phyloP scores from a whole-genome alignment of 2,888 invertebrate genomes.

The Prostheceraeus crozeri region DNA sequence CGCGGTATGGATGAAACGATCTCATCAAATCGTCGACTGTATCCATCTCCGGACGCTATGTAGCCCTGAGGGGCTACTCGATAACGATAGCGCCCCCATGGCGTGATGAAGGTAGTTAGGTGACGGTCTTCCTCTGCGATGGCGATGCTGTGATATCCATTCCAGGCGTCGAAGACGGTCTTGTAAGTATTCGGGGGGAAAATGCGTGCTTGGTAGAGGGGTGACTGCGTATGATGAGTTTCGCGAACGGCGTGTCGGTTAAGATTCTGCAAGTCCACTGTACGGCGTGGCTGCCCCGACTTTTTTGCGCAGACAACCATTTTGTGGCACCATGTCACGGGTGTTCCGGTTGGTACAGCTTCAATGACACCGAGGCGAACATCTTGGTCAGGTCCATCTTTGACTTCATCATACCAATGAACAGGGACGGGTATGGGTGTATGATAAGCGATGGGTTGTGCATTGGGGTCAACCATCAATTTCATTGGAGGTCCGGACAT shows the following conservation, averaged over 20 bases:
- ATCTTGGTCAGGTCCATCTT: conserved; percentile 44
- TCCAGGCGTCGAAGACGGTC: conserved; percentile 22
- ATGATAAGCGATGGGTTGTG: conserved; percentile 43
- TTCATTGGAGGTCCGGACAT: conserved; percentile 43
- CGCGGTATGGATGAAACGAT: conserved; percentile 8
- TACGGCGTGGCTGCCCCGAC: conserved; percentile 38
- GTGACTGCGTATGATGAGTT: conserved; percentile 34
- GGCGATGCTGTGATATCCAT: conserved; percentile 28
- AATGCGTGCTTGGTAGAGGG: conserved; percentile 26
- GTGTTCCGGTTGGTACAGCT: conserved; percentile 42
- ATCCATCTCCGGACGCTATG: conserved; percentile 31
- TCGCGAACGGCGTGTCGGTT: conserved; percentile 26
- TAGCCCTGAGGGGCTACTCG: conserved; percentile 17
- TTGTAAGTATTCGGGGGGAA: conserved; percentile 20
- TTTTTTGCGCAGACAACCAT: conserved; percentile 43
- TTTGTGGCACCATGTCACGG: conserved; percentile 44
- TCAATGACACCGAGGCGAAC: conserved; percentile 42
- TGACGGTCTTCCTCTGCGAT: conserved; percentile 39
- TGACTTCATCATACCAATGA: conserved; percentile 44
- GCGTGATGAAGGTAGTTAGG: conserved; percentile 42
- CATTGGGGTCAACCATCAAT: conserved; percentile 43
- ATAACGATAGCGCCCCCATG: conserved; percentile 1
- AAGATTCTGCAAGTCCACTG: conserved; percentile 38
- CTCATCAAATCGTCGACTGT: conserved; percentile 14
- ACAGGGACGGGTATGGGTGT: conserved; percentile 45